These are phyloP conservation scores for Brachypodius melanocephalos DNA, from an alignment of 2,113 vertebrate genomes.

Conservation along the genomic window DNA sequence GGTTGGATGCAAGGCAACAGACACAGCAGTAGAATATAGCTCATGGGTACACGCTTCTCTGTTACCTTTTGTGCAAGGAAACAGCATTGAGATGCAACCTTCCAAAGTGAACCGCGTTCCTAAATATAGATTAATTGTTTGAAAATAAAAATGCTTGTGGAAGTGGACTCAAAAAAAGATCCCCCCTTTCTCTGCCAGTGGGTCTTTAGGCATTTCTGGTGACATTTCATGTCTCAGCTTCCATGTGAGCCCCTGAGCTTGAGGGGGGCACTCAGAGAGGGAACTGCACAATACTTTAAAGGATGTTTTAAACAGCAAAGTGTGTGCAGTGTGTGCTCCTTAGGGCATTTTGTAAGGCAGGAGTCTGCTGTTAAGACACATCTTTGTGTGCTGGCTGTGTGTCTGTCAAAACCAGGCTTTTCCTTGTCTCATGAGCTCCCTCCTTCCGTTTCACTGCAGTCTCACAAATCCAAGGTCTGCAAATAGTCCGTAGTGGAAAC, in stretches of 20 bases:
- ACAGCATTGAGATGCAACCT: neutral
- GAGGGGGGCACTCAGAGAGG: neutral
- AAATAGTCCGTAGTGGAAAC: neutral
- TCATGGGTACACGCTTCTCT: neutral
- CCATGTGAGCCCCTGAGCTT: neutral
- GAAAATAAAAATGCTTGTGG: accelerated
- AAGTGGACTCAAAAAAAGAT: neutral
- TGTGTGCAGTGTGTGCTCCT: neutral
- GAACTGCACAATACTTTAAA: neutral
- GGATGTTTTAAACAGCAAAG: neutral
- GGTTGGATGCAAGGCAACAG: neutral
- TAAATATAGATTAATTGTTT: neutral
- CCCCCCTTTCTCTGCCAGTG: neutral
- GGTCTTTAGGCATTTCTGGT: neutral
- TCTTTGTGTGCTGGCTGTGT: neutral
- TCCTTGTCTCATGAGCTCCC: neutral
- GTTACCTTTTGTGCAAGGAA: neutral
- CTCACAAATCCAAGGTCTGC: neutral
- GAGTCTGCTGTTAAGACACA: neutral
- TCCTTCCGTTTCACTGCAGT: neutral
- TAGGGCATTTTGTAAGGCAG: conserved; percentile 22
- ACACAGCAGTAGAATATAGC: neutral
- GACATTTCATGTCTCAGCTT: neutral
- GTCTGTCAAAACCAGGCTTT: neutral
- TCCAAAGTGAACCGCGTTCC: neutral